Evolutionary conservation across 2,797 vertebrate genomes (phyloP).

Genomic region (Phrynocephalus guinanensis): DNA sequence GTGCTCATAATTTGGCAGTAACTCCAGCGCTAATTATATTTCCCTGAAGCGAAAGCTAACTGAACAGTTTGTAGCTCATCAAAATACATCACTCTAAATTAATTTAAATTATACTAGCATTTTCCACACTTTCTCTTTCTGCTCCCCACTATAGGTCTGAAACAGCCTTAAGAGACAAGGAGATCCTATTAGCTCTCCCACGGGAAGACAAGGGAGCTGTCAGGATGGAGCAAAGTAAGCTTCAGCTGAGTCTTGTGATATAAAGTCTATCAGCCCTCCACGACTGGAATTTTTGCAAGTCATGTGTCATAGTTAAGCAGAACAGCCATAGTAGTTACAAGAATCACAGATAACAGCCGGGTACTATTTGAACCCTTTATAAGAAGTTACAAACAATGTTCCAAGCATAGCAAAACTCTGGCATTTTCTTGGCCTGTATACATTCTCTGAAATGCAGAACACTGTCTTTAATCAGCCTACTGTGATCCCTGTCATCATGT

Average conservation of each 20-base stretch:
- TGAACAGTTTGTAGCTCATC: background rate
- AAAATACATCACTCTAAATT: conserved; percentile 8
- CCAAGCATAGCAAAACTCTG: background rate
- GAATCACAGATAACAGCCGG: background rate
- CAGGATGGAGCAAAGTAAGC: background rate
- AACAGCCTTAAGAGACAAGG: background rate
- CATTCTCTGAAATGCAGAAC: background rate
- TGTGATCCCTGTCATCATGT: background rate
- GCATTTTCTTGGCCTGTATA: background rate
- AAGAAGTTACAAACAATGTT: background rate
- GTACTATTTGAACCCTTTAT: conserved; percentile 13
- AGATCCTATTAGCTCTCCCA: background rate
- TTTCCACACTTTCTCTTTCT: background rate
- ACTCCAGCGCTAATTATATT: conserved; percentile 1
- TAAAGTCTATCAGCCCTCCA: background rate
- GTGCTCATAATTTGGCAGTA: background rate
- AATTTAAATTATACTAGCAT: conserved; percentile 3
- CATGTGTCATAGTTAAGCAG: conserved; percentile 7
- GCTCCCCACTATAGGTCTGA: background rate
- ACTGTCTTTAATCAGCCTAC: background rate
- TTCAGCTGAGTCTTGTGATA: conserved; percentile 11
- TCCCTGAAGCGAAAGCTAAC: background rate
- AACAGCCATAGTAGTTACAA: conserved; percentile 17
- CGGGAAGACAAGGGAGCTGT: conserved; percentile 2
- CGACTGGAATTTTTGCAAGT: background rate